phyloP scores from a whole-genome alignment of 2,797 vertebrate species.

The Psittacula derbiana region DNA sequence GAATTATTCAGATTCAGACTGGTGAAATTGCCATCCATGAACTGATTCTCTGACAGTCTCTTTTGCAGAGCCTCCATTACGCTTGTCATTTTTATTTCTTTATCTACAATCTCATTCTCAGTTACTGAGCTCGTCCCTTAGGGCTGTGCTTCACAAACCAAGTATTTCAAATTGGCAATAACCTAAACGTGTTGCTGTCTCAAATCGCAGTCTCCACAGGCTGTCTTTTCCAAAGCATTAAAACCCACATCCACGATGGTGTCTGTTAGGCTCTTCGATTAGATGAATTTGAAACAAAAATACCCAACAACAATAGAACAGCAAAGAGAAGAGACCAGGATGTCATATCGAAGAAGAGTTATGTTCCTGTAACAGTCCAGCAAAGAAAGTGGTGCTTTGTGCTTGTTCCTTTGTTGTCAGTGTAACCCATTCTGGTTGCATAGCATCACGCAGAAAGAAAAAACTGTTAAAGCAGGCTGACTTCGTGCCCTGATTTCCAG shows the following conservation, averaged over 20 bases:
- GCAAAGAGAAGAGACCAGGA: conserved; percentile 46
- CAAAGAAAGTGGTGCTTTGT: conserved; percentile 72
- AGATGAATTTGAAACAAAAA: conserved; percentile 55
- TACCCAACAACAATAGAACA: conserved; percentile 5
- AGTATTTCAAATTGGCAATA: conserved; percentile 77
- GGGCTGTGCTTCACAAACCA: conserved; percentile 83
- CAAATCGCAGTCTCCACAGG: conserved; percentile 74
- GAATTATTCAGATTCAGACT: conserved; percentile 88
- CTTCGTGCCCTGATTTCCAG: conserved; percentile 75
- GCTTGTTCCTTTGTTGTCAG: conserved; percentile 78
- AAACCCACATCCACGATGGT: conserved; percentile 73
- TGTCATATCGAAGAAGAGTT: conserved; percentile 58
- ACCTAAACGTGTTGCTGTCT: conserved; percentile 74
- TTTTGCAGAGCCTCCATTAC: conserved; percentile 85
- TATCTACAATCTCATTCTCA: conserved; percentile 85
- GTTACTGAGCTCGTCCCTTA: conserved; percentile 83
- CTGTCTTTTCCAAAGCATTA: conserved; percentile 77
- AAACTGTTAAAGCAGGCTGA: conserved; percentile 73
- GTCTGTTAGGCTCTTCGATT: conserved; percentile 69
- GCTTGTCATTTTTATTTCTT: conserved; percentile 93
- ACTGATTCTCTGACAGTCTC: conserved; percentile 85
- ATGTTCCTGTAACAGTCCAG: conserved; percentile 72
- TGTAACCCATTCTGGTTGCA: conserved; percentile 74
- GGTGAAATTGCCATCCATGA: conserved; percentile 80
- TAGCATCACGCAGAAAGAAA: conserved; percentile 73